Evolutionary conservation across 2,113 vertebrate species (phyloP).

Genomic region (Jaculus jaculus): DNA sequence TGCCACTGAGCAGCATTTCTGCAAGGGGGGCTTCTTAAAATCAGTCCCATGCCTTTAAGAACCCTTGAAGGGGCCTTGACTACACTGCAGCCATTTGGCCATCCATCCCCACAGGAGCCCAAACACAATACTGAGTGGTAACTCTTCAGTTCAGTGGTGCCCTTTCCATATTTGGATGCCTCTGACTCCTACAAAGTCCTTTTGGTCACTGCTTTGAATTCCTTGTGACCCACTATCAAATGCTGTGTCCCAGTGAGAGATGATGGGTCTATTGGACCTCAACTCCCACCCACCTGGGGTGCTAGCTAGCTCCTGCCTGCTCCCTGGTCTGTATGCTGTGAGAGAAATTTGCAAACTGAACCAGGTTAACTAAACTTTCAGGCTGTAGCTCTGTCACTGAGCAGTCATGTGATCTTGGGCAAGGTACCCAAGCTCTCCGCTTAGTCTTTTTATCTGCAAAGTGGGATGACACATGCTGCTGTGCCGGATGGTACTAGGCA

Average conservation of each 20-base stretch:
- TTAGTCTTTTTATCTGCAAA: conserved; percentile 31
- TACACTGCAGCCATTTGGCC: background rate
- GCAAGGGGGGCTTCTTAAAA: background rate
- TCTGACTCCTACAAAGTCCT: background rate
- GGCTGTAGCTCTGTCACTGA: background rate
- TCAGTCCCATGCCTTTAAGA: conserved; percentile 5
- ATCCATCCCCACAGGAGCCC: no score
- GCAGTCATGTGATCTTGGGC: background rate
- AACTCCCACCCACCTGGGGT: background rate
- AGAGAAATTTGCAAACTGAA: background rate
- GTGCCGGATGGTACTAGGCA: background rate
- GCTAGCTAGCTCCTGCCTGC: background rate
- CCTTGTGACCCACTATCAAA: background rate
- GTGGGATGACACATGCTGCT: background rate
- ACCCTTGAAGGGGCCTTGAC: conserved; percentile 3
- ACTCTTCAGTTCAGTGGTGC: background rate
- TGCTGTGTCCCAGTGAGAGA: background rate
- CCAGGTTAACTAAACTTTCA: background rate
- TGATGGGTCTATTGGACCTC: background rate
- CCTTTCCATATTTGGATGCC: background rate
- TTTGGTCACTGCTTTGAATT: background rate
- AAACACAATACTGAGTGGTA: background rate
- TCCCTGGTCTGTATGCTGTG: background rate
- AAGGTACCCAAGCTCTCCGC: background rate
- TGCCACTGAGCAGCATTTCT: background rate